phyloP scores from a whole-genome alignment of 2,113 vertebrate species.

The Falcunculus frontatus region DNA sequence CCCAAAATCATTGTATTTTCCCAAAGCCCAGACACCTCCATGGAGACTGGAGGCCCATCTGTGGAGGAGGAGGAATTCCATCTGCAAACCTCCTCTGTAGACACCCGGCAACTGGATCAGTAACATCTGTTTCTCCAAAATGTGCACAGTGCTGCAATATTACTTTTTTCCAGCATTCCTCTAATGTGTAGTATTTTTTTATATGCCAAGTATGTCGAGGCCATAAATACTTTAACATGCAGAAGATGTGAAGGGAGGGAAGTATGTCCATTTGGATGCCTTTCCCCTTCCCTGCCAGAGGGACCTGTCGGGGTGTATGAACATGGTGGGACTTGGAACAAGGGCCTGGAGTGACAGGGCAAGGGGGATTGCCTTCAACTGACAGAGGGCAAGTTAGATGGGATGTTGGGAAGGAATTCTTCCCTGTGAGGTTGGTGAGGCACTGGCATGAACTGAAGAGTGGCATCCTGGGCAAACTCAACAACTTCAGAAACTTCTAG shows the following conservation, averaged over 20 bases:
- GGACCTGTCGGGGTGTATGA: background rate
- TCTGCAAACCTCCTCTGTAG: background rate
- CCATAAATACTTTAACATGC: conserved; percentile 27
- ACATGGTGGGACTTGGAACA: background rate
- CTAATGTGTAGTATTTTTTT: background rate
- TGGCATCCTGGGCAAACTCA: background rate
- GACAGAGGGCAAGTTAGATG: background rate
- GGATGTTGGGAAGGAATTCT: background rate
- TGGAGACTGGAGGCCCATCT: background rate
- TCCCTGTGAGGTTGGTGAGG: background rate
- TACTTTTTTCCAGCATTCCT: conserved; percentile 30
- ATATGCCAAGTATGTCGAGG: background rate
- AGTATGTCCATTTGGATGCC: background rate
- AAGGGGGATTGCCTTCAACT: background rate
- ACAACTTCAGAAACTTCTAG: background rate
- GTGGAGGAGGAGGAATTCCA: background rate
- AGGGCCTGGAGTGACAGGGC: background rate
- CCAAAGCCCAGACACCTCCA: background rate
- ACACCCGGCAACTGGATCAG: background rate
- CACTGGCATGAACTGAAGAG: background rate
- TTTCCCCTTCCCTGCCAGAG: background rate
- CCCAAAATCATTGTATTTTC: fast-evolving
- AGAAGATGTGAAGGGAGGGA: background rate
- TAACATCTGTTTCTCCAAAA: background rate
- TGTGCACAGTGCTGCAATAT: background rate